phyloP scores from a whole-genome alignment of 2,888 invertebrate species.

The Pycnomerus fuliginosus region DNA sequence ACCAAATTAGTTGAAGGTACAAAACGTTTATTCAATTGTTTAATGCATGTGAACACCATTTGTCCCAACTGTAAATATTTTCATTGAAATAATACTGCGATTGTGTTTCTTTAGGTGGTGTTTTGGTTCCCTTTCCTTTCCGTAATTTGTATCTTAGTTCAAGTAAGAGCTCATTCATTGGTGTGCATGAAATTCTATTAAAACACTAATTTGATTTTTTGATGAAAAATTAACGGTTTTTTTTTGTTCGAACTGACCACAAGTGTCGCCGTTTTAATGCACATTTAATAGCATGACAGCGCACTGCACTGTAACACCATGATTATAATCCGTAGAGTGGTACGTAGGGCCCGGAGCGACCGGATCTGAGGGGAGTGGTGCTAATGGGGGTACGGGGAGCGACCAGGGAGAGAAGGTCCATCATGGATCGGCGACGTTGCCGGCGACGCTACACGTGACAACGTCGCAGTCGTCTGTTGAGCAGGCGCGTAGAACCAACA shows the following conservation, averaged over 20 bases:
- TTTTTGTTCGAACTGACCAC: neutral
- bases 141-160: slow-evolving; percentile 30
- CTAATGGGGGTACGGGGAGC: slow-evolving; percentile 52
- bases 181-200: neutral
- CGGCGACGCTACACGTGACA: slow-evolving; percentile 58
- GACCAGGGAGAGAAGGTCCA: slow-evolving; percentile 53
- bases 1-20: too few relatives aligned
- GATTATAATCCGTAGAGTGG: slow-evolving; percentile 52
- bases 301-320: slow-evolving; percentile 46
- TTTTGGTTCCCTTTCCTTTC: slow-evolving; percentile 31
- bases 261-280: too few relatives aligned
- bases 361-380: slow-evolving; percentile 46
- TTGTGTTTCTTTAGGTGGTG: slow-evolving; percentile 29
- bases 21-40: too few relatives aligned
- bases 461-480: slow-evolving; percentile 55
- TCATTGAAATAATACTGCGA: neutral
- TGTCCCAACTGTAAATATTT: neutral
- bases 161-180: slow-evolving; percentile 27
- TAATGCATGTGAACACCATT: too few relatives aligned
- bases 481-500: slow-evolving; percentile 52
- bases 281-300: too few relatives aligned
- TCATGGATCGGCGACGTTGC: slow-evolving; percentile 65
- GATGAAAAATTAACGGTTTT: neutral
- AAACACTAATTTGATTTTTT: slow-evolving; percentile 1
- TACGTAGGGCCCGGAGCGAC: slow-evolving; percentile 54